Percentiles rank a stretch among this genome's conserved stretches.
Evolutionary conservation across 2,888 invertebrate species (phyloP).

Genomic region (Eumerus sabulonum): DNA sequence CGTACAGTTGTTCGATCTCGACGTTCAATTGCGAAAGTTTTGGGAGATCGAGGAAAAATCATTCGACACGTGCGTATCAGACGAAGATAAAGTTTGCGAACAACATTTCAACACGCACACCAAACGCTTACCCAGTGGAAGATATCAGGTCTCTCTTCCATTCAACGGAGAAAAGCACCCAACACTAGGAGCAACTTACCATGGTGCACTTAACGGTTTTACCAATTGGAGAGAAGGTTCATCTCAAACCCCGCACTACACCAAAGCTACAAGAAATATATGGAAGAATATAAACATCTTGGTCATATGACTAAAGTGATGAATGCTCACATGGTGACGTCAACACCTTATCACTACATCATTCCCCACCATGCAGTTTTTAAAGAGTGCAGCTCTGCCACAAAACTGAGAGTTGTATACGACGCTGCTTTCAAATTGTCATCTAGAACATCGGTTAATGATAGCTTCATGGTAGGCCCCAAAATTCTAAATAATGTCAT

Average conservation of each 20-base stretch:
- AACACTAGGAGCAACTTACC: neutral
- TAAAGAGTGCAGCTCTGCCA: no score
- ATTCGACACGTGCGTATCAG: neutral
- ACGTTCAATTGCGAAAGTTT: no score
- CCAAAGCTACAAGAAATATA: slow-evolving; percentile 6
- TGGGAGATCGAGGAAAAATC: slow-evolving; percentile 8
- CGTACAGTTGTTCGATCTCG: no score
- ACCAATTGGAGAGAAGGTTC: no score
- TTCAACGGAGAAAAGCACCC: slow-evolving; percentile 4
- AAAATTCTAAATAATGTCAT: no score
- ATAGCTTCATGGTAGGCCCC: no score
- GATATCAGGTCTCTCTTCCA: slow-evolving; percentile 7
- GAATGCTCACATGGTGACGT: neutral
- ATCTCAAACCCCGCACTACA: no score
- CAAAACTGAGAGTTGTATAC: no score
- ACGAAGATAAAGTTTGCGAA: neutral
- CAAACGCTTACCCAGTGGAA: neutral
- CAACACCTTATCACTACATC: neutral
- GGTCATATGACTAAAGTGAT: slow-evolving; percentile 1
- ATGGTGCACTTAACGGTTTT: slow-evolving; percentile 1
- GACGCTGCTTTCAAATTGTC: no score
- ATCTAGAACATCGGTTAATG: no score
- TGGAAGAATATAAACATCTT: slow-evolving; percentile 5
- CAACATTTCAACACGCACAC: no score
- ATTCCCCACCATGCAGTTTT: no score